Conservation (phyloP, 2,888 invertebrate genomes). For the Plutella xylostella region DNA sequence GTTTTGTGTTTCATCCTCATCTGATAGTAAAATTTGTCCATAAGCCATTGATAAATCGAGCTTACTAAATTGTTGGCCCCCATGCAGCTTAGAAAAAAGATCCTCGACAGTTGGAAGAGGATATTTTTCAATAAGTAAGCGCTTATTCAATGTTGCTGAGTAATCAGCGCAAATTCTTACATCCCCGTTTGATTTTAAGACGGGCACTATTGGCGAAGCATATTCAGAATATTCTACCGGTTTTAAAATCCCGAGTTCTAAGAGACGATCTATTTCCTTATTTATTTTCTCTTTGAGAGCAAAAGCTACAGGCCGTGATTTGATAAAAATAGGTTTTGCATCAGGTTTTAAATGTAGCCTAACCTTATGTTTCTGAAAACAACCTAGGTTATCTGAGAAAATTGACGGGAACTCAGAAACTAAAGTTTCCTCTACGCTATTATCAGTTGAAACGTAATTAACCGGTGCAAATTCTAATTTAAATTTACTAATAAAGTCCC, state of each 20-base stretch:
- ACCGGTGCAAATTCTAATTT: not conserved
- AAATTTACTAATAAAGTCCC: constrained; percentile 10
- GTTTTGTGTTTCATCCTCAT: too few species aligned
- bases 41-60: not conserved
- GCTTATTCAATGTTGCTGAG: constrained; percentile 1
- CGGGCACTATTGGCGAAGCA: not conserved
- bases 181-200: not conserved
- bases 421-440: not conserved
- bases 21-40: not conserved
- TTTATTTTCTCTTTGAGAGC: not conserved
- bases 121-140: not conserved
- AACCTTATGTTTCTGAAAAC: not conserved
- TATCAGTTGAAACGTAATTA: not conserved
- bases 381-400: not conserved
- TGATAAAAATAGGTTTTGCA: not conserved
- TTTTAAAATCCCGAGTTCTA: not conserved
- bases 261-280: not conserved
- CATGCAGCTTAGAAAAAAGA: not conserved
- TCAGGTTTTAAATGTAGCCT: not conserved
- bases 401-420: not conserved
- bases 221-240: not conserved
- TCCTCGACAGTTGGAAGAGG: constrained; percentile 2
- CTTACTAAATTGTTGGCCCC: not conserved
- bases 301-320: too few species aligned
- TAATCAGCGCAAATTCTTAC: constrained; percentile 1